These are phyloP conservation scores for Megaceryle torquata DNA, from an alignment of 2,113 vertebrate genomes.

Conservation along the genomic window DNA sequence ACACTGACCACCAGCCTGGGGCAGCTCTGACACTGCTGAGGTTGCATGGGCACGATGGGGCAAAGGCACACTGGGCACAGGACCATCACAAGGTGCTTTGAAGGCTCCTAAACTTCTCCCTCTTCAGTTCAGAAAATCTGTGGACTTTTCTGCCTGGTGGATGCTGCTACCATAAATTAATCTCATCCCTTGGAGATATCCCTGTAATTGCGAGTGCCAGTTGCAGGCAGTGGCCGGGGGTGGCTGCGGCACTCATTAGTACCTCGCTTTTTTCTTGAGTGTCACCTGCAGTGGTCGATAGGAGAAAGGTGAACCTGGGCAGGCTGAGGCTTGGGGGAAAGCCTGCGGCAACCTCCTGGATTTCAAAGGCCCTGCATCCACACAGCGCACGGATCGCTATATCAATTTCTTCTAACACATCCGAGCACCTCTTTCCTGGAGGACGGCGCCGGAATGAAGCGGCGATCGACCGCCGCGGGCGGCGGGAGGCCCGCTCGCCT, in stretches of 20 bases:
- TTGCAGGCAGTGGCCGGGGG: not conserved
- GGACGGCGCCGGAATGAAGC: not conserved
- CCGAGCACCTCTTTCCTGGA: not conserved
- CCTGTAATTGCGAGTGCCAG: not conserved
- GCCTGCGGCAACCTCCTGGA: not conserved
- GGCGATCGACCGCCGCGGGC: not conserved
- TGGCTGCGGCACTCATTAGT: not conserved
- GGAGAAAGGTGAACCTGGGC: not conserved
- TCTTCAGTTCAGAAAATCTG: not conserved
- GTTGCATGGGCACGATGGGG: rapidly evolving
- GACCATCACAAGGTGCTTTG: not conserved
- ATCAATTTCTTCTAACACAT: slow-evolving; percentile 9
- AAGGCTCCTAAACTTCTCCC: not conserved
- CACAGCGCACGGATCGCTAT: not conserved
- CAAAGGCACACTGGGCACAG: not conserved
- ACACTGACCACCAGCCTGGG: not conserved
- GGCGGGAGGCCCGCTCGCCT: not conserved
- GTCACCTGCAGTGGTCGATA: not conserved
- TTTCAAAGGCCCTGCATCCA: slow-evolving; percentile 31
- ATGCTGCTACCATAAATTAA: not conserved
- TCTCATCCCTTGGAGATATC: not conserved
- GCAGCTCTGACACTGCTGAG: not conserved
- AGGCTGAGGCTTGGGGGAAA: not conserved
- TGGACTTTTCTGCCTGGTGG: not conserved
- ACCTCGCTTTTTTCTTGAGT: not conserved